These are phyloP conservation scores for Hypolimnas misippus DNA, from an alignment of 2,888 invertebrate species.

Conservation along the genomic window DNA sequence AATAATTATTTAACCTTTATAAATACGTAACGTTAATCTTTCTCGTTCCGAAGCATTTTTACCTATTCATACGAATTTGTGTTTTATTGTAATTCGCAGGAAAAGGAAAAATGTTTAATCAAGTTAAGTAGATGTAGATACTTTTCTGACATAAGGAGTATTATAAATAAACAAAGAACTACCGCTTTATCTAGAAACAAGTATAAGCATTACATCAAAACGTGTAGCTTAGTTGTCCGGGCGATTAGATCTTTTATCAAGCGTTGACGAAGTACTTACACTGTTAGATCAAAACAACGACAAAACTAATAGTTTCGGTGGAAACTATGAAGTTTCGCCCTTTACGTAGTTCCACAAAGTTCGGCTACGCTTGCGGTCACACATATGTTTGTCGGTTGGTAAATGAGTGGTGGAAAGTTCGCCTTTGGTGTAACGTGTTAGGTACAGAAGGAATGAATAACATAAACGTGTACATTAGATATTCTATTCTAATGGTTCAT, in stretches of 20 bases:
- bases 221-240: not conserved
- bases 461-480: not conserved
- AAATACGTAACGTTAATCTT: no score
- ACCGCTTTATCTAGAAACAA: no score
- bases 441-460: slow-evolving; percentile 11
- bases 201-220: not conserved
- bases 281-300: slow-evolving; percentile 10
- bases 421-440: slow-evolving; percentile 7
- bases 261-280: not conserved
- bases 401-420: slow-evolving; percentile 25
- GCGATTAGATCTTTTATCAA: not conserved
- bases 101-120: no score
- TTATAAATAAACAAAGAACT: no score
- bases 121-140: no score
- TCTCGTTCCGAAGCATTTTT: no score
- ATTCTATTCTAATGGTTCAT: no score
- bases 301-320: slow-evolving; percentile 20
- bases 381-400: slow-evolving; percentile 27
- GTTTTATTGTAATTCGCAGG: no score
- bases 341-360: slow-evolving; percentile 24
- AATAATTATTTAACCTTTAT: no score
- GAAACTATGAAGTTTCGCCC: slow-evolving; percentile 22
- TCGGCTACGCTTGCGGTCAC: slow-evolving; percentile 24
- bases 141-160: no score
- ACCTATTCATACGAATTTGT: no score